Percentiles rank a stretch among this genome's conserved stretches.
Conservation (phyloP, 2,113 vertebrate genomes). For the Podarcis cretensis region DNA sequence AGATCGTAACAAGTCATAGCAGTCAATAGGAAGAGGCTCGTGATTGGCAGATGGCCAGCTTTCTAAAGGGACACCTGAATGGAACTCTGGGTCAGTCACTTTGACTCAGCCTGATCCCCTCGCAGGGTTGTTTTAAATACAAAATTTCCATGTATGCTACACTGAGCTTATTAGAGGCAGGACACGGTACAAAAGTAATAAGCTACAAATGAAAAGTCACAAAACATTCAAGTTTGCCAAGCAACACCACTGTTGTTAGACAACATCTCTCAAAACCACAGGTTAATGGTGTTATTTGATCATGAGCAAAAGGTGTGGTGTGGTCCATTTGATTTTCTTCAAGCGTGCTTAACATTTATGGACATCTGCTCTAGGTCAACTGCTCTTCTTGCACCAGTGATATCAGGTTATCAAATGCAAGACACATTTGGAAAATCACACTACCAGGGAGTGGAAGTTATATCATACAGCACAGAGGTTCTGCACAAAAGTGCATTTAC, state of each 20-base stretch:
- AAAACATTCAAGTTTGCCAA: neutral
- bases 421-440: neutral
- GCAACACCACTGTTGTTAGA: neutral
- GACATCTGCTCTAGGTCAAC: neutral
- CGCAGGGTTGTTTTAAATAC: neutral
- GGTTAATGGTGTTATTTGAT: neutral
- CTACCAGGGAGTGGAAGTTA: neutral
- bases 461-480: neutral
- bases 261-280: neutral
- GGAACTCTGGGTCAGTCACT: no score
- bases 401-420: conserved; percentile 1
- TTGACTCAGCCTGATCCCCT: no score
- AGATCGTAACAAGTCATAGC: no score
- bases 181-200: neutral
- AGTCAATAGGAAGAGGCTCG: no score
- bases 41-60: no score
- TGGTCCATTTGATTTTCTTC: neutral
- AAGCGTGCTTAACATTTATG: neutral
- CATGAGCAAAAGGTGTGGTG: neutral
- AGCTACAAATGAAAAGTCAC: neutral
- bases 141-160: neutral
- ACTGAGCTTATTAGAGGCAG: neutral
- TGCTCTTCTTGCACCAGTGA: neutral
- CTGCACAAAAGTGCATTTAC: conserved; percentile 4
- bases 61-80: no score